These are phyloP conservation scores for Saguinus midas DNA, from an alignment of 2,113 vertebrate species.

Conservation along the genomic window DNA sequence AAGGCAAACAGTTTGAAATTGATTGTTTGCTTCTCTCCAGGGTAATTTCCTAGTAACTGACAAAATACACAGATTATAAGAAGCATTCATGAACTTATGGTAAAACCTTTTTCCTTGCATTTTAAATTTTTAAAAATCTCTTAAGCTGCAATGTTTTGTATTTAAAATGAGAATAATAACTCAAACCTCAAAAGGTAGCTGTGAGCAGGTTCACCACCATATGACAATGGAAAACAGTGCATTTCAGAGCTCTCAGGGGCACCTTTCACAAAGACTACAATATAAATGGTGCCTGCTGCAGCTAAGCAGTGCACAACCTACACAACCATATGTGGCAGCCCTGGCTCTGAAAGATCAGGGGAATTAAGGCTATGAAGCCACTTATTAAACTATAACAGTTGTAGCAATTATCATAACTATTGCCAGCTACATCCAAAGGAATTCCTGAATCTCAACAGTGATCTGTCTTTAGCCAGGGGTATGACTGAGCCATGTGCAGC, in stretches of 20 bases:
- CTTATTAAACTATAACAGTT: background rate
- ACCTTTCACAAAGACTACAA: fast-evolving
- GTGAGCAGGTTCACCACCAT: background rate
- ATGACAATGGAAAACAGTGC: fast-evolving
- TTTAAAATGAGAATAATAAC: conserved; percentile 20
- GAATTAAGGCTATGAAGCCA: background rate
- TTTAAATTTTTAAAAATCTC: background rate
- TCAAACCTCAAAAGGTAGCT: background rate
- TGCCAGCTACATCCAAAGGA: background rate
- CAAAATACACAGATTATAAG: conserved; percentile 49
- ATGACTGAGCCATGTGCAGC: background rate
- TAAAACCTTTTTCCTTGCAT: conserved; percentile 31
- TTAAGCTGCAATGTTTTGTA: conserved; percentile 1
- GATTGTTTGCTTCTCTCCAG: conserved; percentile 62
- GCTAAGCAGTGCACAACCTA: background rate
- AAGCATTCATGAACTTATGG: background rate
- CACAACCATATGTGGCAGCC: fast-evolving
- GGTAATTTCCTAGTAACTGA: conserved; percentile 69
- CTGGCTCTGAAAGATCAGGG: background rate
- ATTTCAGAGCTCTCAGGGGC: background rate
- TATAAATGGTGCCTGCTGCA: fast-evolving
- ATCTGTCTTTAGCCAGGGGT: background rate
- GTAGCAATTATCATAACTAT: background rate
- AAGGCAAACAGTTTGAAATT: conserved; percentile 72
- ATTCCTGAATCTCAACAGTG: background rate